Base-by-base conservation (phyloP, 1,140 invertebrate species). In the Drosophila cardini region DNA sequence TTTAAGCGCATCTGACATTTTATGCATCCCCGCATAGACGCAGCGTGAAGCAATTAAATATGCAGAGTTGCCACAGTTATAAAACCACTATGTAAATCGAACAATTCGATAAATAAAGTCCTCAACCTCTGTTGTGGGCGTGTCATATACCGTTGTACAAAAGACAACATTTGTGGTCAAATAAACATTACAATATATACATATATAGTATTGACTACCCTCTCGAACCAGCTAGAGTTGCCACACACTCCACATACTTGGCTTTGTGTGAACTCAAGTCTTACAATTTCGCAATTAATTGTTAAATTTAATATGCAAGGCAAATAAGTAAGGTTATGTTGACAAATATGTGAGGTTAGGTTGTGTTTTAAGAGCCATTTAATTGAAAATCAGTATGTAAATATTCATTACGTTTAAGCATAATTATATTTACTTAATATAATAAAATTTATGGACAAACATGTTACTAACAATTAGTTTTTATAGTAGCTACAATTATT, bases 41-140 rank as follows among this genome's bases (percentile, higher is more conserved):
- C 55, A 69, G 15, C 46, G 34, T 53, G 10, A 56, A 40, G 21
- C 62, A 43, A 67, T 72, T 62, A 62, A 74, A 74, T 74, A 74
- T 74, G 64, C 58, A 62, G 34, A 21, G 65, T 70, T 70, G 56
- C 72, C 72, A 48, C 48, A 48, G 65, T 50, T 74, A 56, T 42
- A 70, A 70, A 70, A 50, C 57, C 50, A 52, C 64, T 61, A 61
- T 61, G 50, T 34, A 61, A 69, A 69, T 61, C 57, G 36, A 60
- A 68, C 55, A 61, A 69, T 72, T 57, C 43, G 13, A 32, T 26
- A 26, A 16, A 56, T 52, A 56, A 45, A 52, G 45, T 42, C 6
- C 32, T 18, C 21, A 21, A 55, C 40, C 58, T 36, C 11, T 18
- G 13, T 5, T 15, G 16, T 6, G 36, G 55, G 42, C 42, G 42